phyloP scores from a whole-genome alignment of 2,888 invertebrate genomes.

The Anoplius nigerrimus region DNA sequence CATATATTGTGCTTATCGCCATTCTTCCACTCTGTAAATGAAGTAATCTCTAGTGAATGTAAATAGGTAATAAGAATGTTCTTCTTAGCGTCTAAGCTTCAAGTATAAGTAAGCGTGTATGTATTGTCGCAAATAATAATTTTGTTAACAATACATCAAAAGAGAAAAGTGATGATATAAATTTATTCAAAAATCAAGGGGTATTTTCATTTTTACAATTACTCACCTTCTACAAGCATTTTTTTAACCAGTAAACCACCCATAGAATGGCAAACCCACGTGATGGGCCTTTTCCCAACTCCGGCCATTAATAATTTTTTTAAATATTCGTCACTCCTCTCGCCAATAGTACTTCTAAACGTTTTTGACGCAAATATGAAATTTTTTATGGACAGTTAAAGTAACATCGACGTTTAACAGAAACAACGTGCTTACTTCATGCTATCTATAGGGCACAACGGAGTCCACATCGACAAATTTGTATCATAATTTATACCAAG shows the following conservation, averaged over 20 bases:
- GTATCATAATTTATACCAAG: constrained; percentile 93
- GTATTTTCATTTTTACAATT: not conserved
- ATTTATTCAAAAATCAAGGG: not conserved
- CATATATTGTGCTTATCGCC: constrained; percentile 79
- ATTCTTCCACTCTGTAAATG: constrained; percentile 76
- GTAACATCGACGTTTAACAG: not conserved
- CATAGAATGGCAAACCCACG: constrained; percentile 98
- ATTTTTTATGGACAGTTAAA: not conserved
- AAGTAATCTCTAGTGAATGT: not conserved
- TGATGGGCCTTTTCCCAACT: constrained; percentile 87
- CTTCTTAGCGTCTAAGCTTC: too few relatives aligned
- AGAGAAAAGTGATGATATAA: not conserved
- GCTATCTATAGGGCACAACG: constrained; percentile 80
- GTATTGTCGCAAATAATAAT: constrained; percentile 2
- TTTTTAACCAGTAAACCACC: constrained; percentile 94
- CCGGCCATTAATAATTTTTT: constrained; percentile 84
- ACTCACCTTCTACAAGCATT: constrained; percentile 82
- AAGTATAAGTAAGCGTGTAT: not conserved
- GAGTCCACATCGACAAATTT: constrained; percentile 88
- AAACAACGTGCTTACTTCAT: constrained; percentile 67
- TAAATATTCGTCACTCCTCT: constrained; percentile 82
- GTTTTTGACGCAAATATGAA: not conserved
- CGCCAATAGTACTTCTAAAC: constrained; percentile 78
- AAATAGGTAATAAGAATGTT: too few relatives aligned
- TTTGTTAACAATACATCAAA: constrained; percentile 8